Evolutionary conservation across 2,113 vertebrate species (phyloP).

Genomic region (Eclectus roratus): DNA sequence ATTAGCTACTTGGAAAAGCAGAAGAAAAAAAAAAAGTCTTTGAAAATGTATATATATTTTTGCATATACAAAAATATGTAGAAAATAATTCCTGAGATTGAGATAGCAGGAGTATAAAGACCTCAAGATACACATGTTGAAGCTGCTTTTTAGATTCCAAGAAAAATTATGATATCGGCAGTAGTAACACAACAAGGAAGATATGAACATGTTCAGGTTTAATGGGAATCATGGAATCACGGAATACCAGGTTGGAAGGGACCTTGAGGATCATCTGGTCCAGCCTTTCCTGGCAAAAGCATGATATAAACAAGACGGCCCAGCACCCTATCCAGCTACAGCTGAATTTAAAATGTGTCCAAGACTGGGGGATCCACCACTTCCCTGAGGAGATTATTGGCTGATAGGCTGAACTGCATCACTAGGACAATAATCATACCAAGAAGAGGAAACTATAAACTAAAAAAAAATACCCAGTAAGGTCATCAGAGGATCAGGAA

Average conservation of each 20-base stretch:
- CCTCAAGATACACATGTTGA: background rate
- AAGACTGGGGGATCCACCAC: background rate
- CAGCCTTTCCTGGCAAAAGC: background rate
- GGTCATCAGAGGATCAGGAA: background rate
- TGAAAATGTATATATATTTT: background rate
- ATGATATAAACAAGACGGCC: background rate
- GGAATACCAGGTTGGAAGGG: background rate
- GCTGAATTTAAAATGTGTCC: background rate
- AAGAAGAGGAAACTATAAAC: background rate
- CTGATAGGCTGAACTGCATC: background rate
- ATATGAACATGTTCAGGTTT: background rate
- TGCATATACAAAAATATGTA: background rate
- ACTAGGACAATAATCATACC: background rate
- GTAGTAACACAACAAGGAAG: background rate
- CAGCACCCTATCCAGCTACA: background rate
- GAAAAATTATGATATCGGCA: background rate
- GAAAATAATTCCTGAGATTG: background rate
- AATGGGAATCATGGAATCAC: background rate
- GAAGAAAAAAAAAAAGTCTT: background rate
- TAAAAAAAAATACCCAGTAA: background rate
- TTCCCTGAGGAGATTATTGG: background rate
- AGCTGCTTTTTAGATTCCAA: background rate
- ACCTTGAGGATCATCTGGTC: background rate
- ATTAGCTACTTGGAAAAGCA: background rate
- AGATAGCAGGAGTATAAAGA: background rate